Percentiles rank a stretch among this genome's conserved stretches.
Evolutionary conservation across 37 sponge, comb jelly and placozoan species (phyloP).

Genomic region (Theonella swinhoei): DNA sequence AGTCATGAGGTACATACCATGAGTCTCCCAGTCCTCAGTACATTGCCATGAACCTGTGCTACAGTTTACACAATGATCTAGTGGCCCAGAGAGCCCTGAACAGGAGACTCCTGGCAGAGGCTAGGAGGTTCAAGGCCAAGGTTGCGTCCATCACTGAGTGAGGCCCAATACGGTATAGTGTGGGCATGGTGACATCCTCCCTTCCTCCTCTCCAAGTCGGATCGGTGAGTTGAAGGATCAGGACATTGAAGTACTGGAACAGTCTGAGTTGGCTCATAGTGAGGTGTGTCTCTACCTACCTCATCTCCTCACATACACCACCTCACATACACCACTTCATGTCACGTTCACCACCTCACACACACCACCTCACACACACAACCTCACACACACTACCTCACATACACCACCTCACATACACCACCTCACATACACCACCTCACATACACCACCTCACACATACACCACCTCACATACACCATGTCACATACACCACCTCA

Average conservation of each 20-base stretch:
- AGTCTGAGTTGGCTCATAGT: conserved; percentile 65
- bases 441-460: too few species aligned
- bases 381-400: too few species aligned
- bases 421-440: too few species aligned
- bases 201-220: conserved; percentile 48
- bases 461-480: too few species aligned
- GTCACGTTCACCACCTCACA: too few species aligned
- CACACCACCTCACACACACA: too few species aligned
- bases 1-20: conserved; percentile 74
- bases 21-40: background rate
- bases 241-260: conserved; percentile 64
- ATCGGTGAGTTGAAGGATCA: conserved; percentile 74
- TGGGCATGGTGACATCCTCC: too few species aligned
- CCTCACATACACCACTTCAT: too few species aligned
- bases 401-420: too few species aligned
- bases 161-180: too few species aligned
- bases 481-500: too few species aligned
- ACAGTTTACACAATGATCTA: conserved; percentile 92
- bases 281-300: conserved; percentile 34
- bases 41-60: background rate
- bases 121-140: conserved; percentile 74
- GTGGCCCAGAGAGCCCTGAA: conserved; percentile 94
- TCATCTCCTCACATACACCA: too few species aligned
- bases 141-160: conserved; percentile 76
- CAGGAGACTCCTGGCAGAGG: conserved; percentile 82